Percentiles rank a stretch among this genome's conserved stretches.
phyloP scores from a whole-genome alignment of 2,797 vertebrate species.

The Neostethus bicornis region DNA sequence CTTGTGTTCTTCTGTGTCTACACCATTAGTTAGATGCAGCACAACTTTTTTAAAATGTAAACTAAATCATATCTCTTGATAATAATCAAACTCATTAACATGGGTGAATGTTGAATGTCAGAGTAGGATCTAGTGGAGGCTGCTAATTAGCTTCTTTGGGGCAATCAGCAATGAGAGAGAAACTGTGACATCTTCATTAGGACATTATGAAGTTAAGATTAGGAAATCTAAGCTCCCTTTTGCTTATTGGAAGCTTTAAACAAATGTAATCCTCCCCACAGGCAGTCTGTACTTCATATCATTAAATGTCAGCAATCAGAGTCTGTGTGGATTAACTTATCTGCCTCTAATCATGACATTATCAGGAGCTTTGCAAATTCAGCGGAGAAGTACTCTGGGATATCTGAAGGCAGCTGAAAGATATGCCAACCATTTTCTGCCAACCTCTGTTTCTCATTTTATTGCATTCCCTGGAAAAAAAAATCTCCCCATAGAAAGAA shows the following conservation, averaged over 20 bases:
- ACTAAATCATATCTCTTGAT: slow-evolving; percentile 47
- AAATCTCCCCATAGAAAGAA: slow-evolving; percentile 21
- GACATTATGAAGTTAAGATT: slow-evolving; percentile 43
- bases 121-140: slow-evolving; percentile 29
- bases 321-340: slow-evolving; percentile 63
- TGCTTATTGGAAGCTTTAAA: slow-evolving; percentile 33
- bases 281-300: slow-evolving; percentile 48
- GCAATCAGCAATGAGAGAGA: slow-evolving; percentile 34
- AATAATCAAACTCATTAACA: slow-evolving; percentile 33
- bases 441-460: slow-evolving; percentile 32
- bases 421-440: slow-evolving; percentile 44
- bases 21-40: slow-evolving; percentile 32
- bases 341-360: slow-evolving; percentile 65
- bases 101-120: slow-evolving; percentile 36
- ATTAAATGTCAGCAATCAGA: slow-evolving; percentile 65
- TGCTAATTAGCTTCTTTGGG: slow-evolving; percentile 55
- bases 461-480: slow-evolving; percentile 29
- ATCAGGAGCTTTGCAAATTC: slow-evolving; percentile 52
- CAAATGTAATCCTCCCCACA: slow-evolving; percentile 48
- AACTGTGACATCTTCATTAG: slow-evolving; percentile 61
- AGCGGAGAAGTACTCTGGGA: slow-evolving; percentile 40
- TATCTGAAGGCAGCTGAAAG: slow-evolving; percentile 37
- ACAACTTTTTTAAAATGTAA: slow-evolving; percentile 54
- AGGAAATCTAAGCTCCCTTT: slow-evolving; percentile 37
- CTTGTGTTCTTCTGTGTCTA: slow-evolving; percentile 40